Evolutionary conservation across 2,113 vertebrate species (phyloP).

Genomic region (Hassar affinis): DNA sequence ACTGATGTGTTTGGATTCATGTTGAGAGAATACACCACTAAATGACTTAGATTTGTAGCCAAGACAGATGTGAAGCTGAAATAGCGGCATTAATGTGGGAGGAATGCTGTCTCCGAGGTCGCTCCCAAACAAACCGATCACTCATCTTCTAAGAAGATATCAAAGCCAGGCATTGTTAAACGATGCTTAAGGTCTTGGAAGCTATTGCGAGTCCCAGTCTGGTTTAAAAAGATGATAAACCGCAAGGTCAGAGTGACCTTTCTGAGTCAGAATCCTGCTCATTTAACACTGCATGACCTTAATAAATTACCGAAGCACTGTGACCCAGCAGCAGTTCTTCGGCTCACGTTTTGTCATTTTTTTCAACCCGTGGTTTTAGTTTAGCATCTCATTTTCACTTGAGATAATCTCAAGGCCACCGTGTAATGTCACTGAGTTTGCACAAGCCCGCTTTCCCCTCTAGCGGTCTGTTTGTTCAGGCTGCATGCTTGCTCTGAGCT

Average conservation of each 20-base stretch:
- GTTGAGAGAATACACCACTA: background rate
- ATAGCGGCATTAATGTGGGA: background rate
- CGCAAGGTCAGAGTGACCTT: slow-evolving; percentile 17
- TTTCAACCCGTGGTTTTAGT: background rate
- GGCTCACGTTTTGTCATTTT: background rate
- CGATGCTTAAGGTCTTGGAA: background rate
- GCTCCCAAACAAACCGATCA: background rate
- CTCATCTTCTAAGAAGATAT: slow-evolving; percentile 13
- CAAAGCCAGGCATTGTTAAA: slow-evolving; percentile 1
- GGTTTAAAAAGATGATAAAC: background rate
- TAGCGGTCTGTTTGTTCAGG: slow-evolving; percentile 46
- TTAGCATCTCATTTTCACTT: slow-evolving; percentile 13
- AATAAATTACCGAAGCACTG: background rate
- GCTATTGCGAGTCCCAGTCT: background rate
- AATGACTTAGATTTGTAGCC: background rate
- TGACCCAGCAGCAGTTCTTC: background rate
- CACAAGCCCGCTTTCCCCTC: slow-evolving; percentile 22
- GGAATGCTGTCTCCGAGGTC: background rate
- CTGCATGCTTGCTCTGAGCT: slow-evolving; percentile 18
- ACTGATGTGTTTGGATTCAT: background rate
- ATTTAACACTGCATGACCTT: background rate
- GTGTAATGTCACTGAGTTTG: slow-evolving; percentile 32
- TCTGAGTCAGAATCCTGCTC: background rate
- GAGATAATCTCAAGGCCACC: slow-evolving; percentile 9
- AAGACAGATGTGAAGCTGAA: background rate